These are phyloP conservation scores for Eupsittula cactorum DNA, from an alignment of 2,113 vertebrate species.

Conservation along the genomic window DNA sequence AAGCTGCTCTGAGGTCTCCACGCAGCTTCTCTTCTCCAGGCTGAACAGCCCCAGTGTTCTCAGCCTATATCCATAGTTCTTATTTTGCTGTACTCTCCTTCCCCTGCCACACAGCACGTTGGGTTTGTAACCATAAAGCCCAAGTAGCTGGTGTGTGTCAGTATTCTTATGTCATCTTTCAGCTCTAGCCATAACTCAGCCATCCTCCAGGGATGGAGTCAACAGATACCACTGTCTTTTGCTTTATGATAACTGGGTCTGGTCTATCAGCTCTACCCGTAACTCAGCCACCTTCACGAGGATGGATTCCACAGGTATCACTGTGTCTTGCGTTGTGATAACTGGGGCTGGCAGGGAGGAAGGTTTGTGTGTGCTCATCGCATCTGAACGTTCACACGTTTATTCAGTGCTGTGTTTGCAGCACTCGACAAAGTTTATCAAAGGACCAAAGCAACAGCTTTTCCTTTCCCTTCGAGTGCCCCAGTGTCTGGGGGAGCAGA, in stretches of 20 bases:
- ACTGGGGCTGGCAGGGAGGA: neutral
- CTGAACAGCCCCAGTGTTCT: neutral
- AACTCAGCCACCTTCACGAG: neutral
- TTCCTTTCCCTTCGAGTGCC: neutral
- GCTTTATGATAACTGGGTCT: neutral
- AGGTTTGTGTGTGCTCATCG: neutral
- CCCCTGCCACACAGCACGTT: accelerated
- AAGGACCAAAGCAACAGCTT: neutral
- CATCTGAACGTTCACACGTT: neutral
- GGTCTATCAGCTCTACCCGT: neutral
- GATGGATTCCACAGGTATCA: neutral
- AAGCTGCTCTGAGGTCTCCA: neutral
- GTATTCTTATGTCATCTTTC: neutral
- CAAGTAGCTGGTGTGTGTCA: neutral
- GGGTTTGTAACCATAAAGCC: neutral
- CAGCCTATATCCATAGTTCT: neutral
- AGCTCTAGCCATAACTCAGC: neutral
- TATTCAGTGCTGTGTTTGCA: neutral
- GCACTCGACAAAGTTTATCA: slow-evolving; percentile 20
- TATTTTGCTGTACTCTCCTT: neutral
- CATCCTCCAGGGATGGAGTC: neutral
- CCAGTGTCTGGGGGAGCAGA: neutral
- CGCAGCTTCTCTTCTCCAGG: neutral
- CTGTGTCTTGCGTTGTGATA: neutral
- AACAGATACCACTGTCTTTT: neutral